These are phyloP conservation scores for Sinopyrophorus schimmeli DNA, from an alignment of 2,888 invertebrate species.

Conservation along the genomic window DNA sequence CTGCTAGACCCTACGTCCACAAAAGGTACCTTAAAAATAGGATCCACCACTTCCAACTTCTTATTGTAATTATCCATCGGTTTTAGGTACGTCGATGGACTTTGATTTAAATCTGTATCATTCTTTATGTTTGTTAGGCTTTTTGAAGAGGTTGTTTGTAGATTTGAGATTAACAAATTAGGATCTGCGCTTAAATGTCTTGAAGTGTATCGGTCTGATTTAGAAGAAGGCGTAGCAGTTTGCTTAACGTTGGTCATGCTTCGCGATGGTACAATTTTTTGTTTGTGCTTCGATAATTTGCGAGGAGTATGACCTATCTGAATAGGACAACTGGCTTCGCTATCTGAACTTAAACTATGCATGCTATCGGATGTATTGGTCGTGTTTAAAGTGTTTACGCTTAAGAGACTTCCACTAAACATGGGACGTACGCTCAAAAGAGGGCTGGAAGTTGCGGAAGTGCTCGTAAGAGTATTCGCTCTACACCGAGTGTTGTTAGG, in stretches of 20 bases:
- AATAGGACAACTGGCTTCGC: conserved; percentile 61
- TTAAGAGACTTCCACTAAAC: conserved; percentile 66
- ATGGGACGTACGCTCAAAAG: conserved; percentile 65
- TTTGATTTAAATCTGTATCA: conserved; percentile 36
- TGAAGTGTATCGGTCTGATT: conserved; percentile 42
- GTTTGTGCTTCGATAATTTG: conserved; percentile 51
- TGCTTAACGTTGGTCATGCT: conserved; percentile 67
- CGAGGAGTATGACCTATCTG: conserved; percentile 60
- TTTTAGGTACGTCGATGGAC: conserved; percentile 42
- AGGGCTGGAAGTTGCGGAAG: conserved; percentile 72
- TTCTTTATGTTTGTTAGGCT: conserved; percentile 53
- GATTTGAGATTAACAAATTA: conserved; percentile 40
- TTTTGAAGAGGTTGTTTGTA: conserved; percentile 52
- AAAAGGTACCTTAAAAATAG: conserved; percentile 46
- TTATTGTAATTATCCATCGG: conserved; percentile 41
- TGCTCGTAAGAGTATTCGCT: conserved; percentile 62
- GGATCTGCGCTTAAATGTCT: conserved; percentile 46
- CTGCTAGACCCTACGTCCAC: conserved; percentile 34
- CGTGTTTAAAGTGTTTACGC: conserved; percentile 63
- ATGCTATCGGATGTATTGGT: conserved; percentile 66
- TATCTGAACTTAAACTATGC: conserved; percentile 69
- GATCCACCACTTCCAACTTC: conserved; percentile 40
- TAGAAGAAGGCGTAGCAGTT: conserved; percentile 40
- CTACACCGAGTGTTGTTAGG: conserved; percentile 36
- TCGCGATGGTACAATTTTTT: conserved; percentile 64